Percentiles rank a stretch among this genome's conserved stretches.
Evolutionary conservation across 2,888 invertebrate species (phyloP).

Genomic region (Trissonchulus sp.): DNA sequence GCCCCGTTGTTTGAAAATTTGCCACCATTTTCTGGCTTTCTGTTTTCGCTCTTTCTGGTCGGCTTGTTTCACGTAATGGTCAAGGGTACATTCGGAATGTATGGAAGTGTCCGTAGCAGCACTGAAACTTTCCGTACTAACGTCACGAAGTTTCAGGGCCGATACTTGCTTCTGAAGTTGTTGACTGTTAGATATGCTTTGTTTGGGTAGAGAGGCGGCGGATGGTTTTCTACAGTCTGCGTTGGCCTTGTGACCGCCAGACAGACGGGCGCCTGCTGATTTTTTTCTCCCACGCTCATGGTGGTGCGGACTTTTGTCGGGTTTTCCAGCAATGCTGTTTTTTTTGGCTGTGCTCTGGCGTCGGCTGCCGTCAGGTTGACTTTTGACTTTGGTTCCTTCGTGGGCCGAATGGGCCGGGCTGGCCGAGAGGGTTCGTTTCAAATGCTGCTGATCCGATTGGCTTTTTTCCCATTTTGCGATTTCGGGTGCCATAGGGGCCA

Average conservation of each 20-base stretch:
- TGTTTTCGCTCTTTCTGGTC: not conserved
- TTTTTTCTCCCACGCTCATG: not conserved
- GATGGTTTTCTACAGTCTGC: too few relatives aligned
- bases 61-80: not conserved
- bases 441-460: not conserved
- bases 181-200: not conserved
- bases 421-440: not conserved
- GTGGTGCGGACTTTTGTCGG: not conserved
- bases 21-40: slow-evolving; percentile 1
- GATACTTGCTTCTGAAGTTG: not conserved
- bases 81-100: not conserved
- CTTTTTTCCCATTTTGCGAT: not conserved
- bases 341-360: not conserved
- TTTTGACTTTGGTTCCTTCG: not conserved
- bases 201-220: not conserved
- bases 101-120: not conserved
- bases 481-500: not conserved
- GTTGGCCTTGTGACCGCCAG: too few relatives aligned
- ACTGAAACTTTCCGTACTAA: not conserved
- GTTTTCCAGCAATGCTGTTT: too few relatives aligned
- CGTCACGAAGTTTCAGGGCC: not conserved
- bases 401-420: not conserved
- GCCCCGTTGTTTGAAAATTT: not conserved
- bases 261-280: too few relatives aligned
- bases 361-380: too few relatives aligned